Base-by-base conservation (phyloP, 2,888 invertebrate species). In the Melanotus villosus region DNA sequence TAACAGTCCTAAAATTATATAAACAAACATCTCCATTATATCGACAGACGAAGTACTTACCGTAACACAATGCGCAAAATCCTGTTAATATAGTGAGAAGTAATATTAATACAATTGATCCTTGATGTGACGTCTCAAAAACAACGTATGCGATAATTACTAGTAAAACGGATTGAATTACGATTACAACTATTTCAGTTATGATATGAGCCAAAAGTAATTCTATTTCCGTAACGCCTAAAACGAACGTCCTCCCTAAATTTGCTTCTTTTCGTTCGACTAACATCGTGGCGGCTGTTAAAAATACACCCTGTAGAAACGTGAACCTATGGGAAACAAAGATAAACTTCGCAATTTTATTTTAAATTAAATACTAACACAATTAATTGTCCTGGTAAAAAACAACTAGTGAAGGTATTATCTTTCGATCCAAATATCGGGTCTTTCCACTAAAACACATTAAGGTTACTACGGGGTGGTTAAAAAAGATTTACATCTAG, bases 1-100 rank as follows among this genome's bases (percentile, higher is more conserved):
- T 3, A 26, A 7, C 7, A 26, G 3, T 26, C 26, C 26, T 26
- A 26, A 26, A 26, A 26, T 7, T 7, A 7, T n/a, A n/a, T n/a
- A n/a, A 3, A 26, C 7, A 3, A 26, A 26, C 26, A 26, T 5
- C 26, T 26, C 4, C 26, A 5, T 26, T 26, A 5, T 5, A 26
- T 7, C 3, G 7, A 26, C 7, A 26, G n/a, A n/a, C n/a, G 26
- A 7, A 26, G 3, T 26, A 81, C 87, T 86, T 86, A 93, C 94
- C 96, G 78, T 95, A 95, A 66, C 93, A 92, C 97, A 98, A 98
- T 79, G 97, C 98, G 80, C 96, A 95, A 12, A 96, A 84, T 9
- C 97, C 97, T 63, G 93, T 94, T 32, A 96, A 86, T 0, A 96
- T 82, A 0, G 93, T 93, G 9, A 97, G 85, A 0, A 89, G 75